phyloP scores from a whole-genome alignment of 2,113 vertebrate genomes.

The Labeo rohita region DNA sequence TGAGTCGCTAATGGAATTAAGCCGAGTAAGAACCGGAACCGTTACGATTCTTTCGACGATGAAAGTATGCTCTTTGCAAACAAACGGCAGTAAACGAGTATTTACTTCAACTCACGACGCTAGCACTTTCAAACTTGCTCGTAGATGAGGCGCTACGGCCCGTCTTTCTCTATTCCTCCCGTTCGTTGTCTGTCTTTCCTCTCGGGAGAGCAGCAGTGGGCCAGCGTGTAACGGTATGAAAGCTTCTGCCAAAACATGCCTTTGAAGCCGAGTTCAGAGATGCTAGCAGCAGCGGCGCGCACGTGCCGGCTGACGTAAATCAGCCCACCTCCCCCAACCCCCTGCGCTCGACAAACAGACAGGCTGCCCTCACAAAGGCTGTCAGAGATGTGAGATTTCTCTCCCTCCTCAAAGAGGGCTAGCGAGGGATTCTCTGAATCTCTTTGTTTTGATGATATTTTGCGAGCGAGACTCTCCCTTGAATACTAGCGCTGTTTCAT shows the following conservation, averaged over 20 bases:
- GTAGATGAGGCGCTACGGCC: background rate
- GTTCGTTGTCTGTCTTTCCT: slow-evolving; percentile 29
- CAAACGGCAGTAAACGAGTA: background rate
- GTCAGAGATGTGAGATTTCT: slow-evolving; percentile 42
- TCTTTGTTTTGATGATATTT: slow-evolving; percentile 52
- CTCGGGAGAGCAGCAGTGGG: slow-evolving; percentile 53
- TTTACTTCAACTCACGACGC: background rate
- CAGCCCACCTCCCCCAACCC: slow-evolving; percentile 36
- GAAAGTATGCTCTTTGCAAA: background rate
- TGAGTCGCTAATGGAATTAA: background rate
- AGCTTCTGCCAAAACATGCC: slow-evolving; percentile 54
- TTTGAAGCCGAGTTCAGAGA: slow-evolving; percentile 68
- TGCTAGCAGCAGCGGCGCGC: slow-evolving; percentile 35
- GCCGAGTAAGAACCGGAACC: background rate
- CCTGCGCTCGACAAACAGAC: slow-evolving; percentile 36
- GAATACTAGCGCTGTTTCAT: slow-evolving; percentile 29
- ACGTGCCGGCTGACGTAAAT: slow-evolving; percentile 56
- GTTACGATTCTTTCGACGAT: background rate
- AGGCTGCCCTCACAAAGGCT: slow-evolving; percentile 46
- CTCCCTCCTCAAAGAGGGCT: slow-evolving; percentile 27
- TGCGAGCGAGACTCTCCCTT: slow-evolving; percentile 15
- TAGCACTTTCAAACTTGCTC: background rate
- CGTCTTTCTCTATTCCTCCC: slow-evolving; percentile 15
- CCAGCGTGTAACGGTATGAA: slow-evolving; percentile 53
- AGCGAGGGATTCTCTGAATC: slow-evolving; percentile 40